Base-by-base conservation (phyloP, 2,113 vertebrate species). In the Callipepla squamata region DNA sequence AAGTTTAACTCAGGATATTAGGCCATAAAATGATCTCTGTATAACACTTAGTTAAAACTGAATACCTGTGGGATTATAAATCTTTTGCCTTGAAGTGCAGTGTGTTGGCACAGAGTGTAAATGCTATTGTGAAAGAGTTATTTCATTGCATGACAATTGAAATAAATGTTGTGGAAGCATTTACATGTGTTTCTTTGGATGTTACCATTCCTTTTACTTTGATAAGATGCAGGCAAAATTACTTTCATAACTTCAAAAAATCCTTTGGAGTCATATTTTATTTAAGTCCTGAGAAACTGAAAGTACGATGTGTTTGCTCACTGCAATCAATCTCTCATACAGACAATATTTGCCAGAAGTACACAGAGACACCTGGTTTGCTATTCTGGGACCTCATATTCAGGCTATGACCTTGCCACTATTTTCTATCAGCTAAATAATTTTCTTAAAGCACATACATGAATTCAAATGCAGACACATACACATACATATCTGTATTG, bases 141-240 rank as follows among this genome's bases (percentile, higher is more conserved):
- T 95, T 96, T 94, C 91, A 92, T 93, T 91, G 85, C 80, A 93
- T 79, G 83, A 89, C 91, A 93, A 87, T 76, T 91, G 77, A 95
- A 95, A 95, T 62, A 72, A 81, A 87, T 94, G 78, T 94, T 92
- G 80, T 93, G 80, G 94, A 97, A 96, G 78, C 68, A 86, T 85
- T 96, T 96, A 95, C 87, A 95, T 79, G 78, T 80, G 69, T 94
- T 96, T 68, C 85, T 91, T 83, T 93, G 78, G 75, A 87, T 89
- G 66, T 90, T 90, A 73, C 58, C 58, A 77, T 90, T 93, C 48
- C 21, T 11, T 81, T 44, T 79, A 51, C 75, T 95, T 95, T 95
- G 95, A 96, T 93, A 92, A 91, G 93, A 95, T 40, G 36, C 91
- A 95, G 85, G 75, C 72, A 96, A 95, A 91, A 94, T 80, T 91